Base-by-base conservation (phyloP, 2,888 invertebrate genomes). In the Callosobruchus maculatus region DNA sequence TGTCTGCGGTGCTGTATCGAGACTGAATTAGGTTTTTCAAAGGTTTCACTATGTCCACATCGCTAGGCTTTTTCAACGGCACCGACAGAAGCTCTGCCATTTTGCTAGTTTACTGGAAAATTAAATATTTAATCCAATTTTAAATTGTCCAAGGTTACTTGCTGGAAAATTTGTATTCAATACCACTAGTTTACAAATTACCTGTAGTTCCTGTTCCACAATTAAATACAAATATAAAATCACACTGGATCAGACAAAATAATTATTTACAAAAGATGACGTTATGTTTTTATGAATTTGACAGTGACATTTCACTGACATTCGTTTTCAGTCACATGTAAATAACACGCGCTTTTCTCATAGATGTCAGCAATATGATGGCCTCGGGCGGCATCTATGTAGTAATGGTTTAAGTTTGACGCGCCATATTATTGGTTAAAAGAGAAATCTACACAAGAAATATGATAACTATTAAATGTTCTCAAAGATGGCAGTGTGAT, bases 1-100 rank as follows among this genome's bases (percentile, higher is more conserved):
- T 91, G 77, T 93, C 94, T 0, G 91, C 90, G 0, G 91, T 91
- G 80, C 92, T 93, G 84, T 95, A 98, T 2, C 96, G 94, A 68
- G 96, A 93, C 84, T 96, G 93, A 80, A 99, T 96, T 76, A 98
- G 91, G 88, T 95, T 96, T 84, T 94, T 94, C 80, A 99, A 88
- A 0, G 98, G 98, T 87, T 96, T 97, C 21, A 95, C 91, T 77
- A 99, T 90, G 88, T 99, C 98, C 81, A 98, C 95, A 86, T 99
- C 98, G 71, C 95, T 93, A 66, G 98, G 96, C 87, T 97, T 97
- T 89, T 99, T 99, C 78, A 96, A 88, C 77, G 99, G 99, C 79
- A 98, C 92, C 81, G 93, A 91, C 84, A 99, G 88, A 85, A 98
- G 90, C 83, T 95, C 95, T 81, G 90, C 88, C 91, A 91, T 91